Percentiles rank a stretch among this genome's conserved stretches.
These are phyloP conservation scores for Cacatua alba DNA, from an alignment of 2,113 vertebrate species.

Conservation along the genomic window DNA sequence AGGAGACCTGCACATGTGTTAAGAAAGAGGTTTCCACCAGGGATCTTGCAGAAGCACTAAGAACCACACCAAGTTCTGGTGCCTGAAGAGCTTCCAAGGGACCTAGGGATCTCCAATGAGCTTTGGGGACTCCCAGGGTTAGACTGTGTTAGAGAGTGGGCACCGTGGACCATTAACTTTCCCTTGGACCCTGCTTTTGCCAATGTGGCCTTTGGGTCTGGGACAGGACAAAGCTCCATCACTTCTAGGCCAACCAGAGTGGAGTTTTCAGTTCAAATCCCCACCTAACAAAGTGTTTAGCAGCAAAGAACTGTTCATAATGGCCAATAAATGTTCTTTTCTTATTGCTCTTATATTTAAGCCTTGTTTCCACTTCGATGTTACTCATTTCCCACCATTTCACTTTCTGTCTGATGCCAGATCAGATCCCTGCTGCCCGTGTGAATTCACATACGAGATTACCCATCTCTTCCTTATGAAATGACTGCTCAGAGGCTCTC, in stretches of 20 bases:
- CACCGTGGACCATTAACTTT: neutral
- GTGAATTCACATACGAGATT: neutral
- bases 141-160: neutral
- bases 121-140: neutral
- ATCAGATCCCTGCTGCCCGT: neutral
- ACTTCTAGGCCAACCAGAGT: neutral
- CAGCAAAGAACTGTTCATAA: accelerated
- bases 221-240: neutral
- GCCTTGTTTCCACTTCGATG: neutral
- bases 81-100: neutral
- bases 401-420: neutral
- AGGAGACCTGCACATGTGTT: neutral
- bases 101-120: neutral
- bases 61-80: neutral
- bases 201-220: neutral
- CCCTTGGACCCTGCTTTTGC: neutral
- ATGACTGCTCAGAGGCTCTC: neutral
- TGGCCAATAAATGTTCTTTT: neutral
- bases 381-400: neutral
- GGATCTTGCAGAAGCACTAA: neutral
- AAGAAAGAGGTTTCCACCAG: neutral
- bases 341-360: neutral
- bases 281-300: neutral
- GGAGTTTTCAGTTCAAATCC: neutral
- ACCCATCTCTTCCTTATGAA: neutral